Evolutionary conservation across 2,113 vertebrate species (phyloP).

Genomic region (Mohoua ochrocephala): DNA sequence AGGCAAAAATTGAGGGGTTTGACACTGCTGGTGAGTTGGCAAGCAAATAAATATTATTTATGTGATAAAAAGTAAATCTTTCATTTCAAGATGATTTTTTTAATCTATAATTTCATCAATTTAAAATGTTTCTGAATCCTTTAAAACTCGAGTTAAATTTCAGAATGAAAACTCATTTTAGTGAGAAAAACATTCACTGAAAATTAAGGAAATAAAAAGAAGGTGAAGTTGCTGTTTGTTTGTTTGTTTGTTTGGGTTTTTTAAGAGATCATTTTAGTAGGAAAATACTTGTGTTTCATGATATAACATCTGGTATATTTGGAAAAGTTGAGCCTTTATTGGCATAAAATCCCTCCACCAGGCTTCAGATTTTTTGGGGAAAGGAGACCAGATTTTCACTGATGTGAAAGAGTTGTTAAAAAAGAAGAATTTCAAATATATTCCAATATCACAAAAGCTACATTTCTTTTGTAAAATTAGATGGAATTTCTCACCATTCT

Average conservation of each 20-base stretch:
- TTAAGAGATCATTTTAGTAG: neutral
- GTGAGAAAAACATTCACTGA: neutral
- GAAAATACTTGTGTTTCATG: neutral
- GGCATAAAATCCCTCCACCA: neutral
- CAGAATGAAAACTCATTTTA: neutral
- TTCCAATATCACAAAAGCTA: neutral
- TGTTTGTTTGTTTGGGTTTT: neutral
- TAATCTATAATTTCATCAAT: neutral
- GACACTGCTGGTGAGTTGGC: neutral
- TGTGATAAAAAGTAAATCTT: neutral
- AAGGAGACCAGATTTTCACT: neutral
- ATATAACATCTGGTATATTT: neutral
- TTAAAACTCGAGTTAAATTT: neutral
- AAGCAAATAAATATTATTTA: neutral
- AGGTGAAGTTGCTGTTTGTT: rapidly evolving
- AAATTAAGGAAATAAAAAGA: neutral
- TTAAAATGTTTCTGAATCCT: neutral
- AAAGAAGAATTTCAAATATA: neutral
- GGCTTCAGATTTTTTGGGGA: neutral
- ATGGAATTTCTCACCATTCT: neutral
- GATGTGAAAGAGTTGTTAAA: neutral
- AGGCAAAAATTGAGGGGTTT: neutral
- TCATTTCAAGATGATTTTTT: neutral
- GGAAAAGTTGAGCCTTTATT: neutral
- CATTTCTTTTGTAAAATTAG: neutral